Evolutionary conservation across 2,113 vertebrate species (phyloP), one percentile per base, ranked within the genome.

Genomic region (Cricetomys ansorgei): DNA sequence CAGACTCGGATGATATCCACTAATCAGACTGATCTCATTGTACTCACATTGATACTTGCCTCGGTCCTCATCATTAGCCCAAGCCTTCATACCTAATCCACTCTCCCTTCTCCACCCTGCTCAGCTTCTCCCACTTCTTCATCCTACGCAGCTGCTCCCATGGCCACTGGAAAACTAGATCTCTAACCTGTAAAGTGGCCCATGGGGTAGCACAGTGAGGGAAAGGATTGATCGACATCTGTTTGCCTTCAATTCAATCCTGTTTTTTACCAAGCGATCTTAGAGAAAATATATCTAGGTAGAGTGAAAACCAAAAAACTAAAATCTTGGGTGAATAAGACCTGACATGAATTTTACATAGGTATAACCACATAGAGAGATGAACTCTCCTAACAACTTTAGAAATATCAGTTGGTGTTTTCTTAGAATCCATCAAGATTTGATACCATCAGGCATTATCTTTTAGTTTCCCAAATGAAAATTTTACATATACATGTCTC

Each of bases 11-110:
- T 19, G 50, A 69, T 62, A 90, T 43, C 43, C 64, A 70, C 72
- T 45, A 48, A 50, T 12, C 48, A 34, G 27, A 75, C 79, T 94
- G 87, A 95, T 92, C 57, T n/a, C 16, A 65, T 92, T 91, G 73
- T n/a, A 79, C n/a, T 95, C 59, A 73, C 43, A 73, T 87, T 37
- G 64, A 45, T 79, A 70, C 94, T 96, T 92, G 83, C 57, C 7
- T 95, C 40, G 11, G 0, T 48, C 40, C 67, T 77, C 59, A 19
- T 76, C 72, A 83, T 34, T 89, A 81, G 72, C 87, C 75, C 83
- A 83, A 96, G 48, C 23, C 50, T 95, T 94, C 69, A 43, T 67
- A 62, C 94, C 92, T 62, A 65, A 34, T 17, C 88, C 72, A 85
- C 77, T 23, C n/a, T n/a, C n/a, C n/a, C 91, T 40, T 4, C 1